Conservation (phyloP, 2,113 vertebrate species). For the Steatornis caripensis region DNA sequence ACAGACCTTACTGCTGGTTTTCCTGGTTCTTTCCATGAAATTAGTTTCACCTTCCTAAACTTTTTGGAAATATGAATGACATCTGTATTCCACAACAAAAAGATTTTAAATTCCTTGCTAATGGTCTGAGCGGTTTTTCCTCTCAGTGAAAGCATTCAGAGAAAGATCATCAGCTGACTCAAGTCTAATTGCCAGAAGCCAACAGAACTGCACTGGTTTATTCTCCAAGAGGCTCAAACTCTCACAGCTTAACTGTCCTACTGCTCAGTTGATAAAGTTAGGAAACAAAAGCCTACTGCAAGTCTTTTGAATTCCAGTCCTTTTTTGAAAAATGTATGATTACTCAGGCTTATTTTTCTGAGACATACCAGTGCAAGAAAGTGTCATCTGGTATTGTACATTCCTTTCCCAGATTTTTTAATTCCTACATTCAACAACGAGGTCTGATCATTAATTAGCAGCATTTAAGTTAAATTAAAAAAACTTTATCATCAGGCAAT, state of each 20-base stretch:
- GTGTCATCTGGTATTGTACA: background rate
- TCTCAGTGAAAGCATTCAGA: background rate
- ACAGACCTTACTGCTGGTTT: background rate
- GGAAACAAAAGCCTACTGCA: background rate
- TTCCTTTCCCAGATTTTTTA: background rate
- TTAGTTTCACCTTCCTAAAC: background rate
- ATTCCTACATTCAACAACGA: background rate
- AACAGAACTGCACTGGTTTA: background rate
- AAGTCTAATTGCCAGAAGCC: background rate
- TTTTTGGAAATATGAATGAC: background rate
- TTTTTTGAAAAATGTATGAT: background rate
- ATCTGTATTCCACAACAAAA: background rate
- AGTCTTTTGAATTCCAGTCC: background rate
- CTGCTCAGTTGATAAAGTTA: background rate
- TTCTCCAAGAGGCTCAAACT: background rate
- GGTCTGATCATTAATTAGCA: background rate
- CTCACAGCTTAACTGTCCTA: background rate
- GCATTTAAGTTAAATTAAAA: background rate
- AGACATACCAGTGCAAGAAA: background rate
- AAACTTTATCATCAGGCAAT: background rate
- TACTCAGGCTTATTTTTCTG: background rate
- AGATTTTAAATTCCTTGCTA: background rate
- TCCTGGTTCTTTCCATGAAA: background rate
- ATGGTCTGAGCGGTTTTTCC: background rate
- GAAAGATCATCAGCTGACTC: background rate